phyloP scores from a whole-genome alignment of 2,113 vertebrate species.

The Pomatostomus ruficeps region DNA sequence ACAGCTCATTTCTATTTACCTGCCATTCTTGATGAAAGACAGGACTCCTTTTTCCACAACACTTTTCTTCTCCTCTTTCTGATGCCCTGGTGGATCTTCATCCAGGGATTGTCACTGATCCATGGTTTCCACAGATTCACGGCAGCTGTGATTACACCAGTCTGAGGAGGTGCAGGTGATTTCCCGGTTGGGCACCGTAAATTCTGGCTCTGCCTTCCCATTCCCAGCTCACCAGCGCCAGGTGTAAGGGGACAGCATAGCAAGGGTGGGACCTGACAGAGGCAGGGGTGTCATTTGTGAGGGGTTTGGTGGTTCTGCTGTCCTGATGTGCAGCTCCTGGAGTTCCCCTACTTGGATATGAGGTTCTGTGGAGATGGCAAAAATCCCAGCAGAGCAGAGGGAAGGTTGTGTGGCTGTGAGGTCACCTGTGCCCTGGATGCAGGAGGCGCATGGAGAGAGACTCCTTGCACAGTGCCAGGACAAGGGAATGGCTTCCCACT shows the following conservation, averaged over 20 bases:
- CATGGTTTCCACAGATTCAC: neutral
- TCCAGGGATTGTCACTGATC: neutral
- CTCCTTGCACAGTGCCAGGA: neutral
- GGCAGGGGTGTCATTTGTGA: fast-evolving
- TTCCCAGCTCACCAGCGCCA: neutral
- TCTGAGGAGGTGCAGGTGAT: neutral
- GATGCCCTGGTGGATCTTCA: neutral
- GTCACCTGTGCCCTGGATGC: neutral
- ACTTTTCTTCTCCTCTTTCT: neutral
- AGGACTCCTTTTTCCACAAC: neutral
- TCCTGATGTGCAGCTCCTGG: neutral
- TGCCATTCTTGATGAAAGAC: neutral
- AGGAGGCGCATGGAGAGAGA: neutral
- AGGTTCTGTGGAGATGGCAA: neutral
- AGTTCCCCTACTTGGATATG: neutral
- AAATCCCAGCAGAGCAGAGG: neutral
- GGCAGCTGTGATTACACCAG: neutral
- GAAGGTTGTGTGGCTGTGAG: neutral
- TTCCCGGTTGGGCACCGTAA: neutral
- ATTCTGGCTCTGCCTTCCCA: neutral
- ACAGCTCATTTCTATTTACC: neutral
- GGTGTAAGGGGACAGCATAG: fast-evolving
- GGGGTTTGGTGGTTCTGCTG: neutral
- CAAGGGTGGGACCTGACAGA: neutral
- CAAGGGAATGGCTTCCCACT: neutral